A percentile compares a stretch with the other conserved stretches of the same genome.
Evolutionary conservation across 2,888 invertebrate genomes (phyloP).

Genomic region (Ligdia adustata): DNA sequence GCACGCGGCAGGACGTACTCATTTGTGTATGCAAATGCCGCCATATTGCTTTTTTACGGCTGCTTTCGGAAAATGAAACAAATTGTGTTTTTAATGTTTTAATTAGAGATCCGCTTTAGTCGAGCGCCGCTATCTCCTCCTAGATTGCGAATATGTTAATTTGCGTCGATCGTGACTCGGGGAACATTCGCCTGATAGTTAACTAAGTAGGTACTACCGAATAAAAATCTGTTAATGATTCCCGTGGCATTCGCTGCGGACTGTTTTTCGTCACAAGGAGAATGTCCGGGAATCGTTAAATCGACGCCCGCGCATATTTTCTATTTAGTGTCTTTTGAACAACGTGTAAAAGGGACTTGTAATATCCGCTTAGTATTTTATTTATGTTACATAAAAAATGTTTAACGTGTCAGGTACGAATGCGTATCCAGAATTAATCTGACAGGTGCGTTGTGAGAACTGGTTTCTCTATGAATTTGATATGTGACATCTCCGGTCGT

Average conservation of each 20-base stretch:
- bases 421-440: slow-evolving; percentile 62
- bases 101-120: slow-evolving; percentile 63
- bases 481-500: slow-evolving; percentile 64
- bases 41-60: slow-evolving; percentile 55
- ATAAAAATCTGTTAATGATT: no score
- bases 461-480: slow-evolving; percentile 64
- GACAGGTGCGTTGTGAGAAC: slow-evolving; percentile 70
- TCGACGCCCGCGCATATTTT: slow-evolving; percentile 13
- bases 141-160: slow-evolving; percentile 63
- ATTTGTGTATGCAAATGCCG: slow-evolving; percentile 62
- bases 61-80: slow-evolving; percentile 54
- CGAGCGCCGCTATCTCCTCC: slow-evolving; percentile 58
- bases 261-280: neutral
- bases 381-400: slow-evolving; percentile 50
- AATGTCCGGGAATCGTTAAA: slow-evolving; percentile 11
- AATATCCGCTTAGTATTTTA: slow-evolving; percentile 39
- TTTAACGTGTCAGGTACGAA: slow-evolving; percentile 49
- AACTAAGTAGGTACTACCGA: slow-evolving; percentile 11
- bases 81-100: slow-evolving; percentile 71
- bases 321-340: slow-evolving; percentile 27
- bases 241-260: no score
- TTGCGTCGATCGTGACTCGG: slow-evolving; percentile 59
- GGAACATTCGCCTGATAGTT: slow-evolving; percentile 32
- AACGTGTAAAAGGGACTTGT: slow-evolving; percentile 40
- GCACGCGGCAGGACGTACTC: slow-evolving; percentile 50